Conservation (phyloP, 1,140 invertebrate genomes). For the Cyclina sinensis region DNA sequence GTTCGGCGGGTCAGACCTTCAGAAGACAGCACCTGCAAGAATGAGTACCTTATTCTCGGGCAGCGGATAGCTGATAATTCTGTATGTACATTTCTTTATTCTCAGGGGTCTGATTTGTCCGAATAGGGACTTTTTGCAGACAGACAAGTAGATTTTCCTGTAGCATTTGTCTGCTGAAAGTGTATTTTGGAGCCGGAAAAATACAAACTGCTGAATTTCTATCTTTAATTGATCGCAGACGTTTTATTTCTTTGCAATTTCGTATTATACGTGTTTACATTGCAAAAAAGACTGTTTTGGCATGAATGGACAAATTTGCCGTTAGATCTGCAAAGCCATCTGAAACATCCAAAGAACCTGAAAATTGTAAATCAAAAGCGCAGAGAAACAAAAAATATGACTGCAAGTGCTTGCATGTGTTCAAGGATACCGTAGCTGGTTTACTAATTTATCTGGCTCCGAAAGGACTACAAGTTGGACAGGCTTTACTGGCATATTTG, state of each 20-base stretch:
- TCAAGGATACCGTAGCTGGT: neutral
- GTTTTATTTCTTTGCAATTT: too few relatives aligned
- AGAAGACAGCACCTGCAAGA: slow-evolving; percentile 85
- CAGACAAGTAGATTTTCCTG: neutral
- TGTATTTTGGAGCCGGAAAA: too few relatives aligned
- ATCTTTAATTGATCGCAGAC: too few relatives aligned
- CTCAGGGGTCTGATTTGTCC: too few relatives aligned
- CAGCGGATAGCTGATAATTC: slow-evolving; percentile 96
- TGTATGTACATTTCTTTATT: slow-evolving; percentile 89
- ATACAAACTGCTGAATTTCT: too few relatives aligned
- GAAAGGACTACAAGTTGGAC: neutral
- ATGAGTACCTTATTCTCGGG: slow-evolving; percentile 94
- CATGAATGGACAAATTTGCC: neutral
- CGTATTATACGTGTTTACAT: too few relatives aligned
- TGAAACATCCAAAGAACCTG: too few relatives aligned
- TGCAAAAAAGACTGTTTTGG: neutral
- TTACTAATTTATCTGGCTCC: neutral
- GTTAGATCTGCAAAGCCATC: too few relatives aligned
- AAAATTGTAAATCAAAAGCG: neutral
- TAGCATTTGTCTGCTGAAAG: too few relatives aligned
- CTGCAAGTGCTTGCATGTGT: neutral
- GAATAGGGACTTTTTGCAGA: neutral
- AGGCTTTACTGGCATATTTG: neutral
- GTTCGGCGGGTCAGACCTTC: slow-evolving; percentile 76
- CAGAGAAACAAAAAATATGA: neutral